Evolutionary conservation across 2,888 invertebrate species (phyloP), one percentile per base, ranked within the genome.

Genomic region (Nebria brevicollis): DNA sequence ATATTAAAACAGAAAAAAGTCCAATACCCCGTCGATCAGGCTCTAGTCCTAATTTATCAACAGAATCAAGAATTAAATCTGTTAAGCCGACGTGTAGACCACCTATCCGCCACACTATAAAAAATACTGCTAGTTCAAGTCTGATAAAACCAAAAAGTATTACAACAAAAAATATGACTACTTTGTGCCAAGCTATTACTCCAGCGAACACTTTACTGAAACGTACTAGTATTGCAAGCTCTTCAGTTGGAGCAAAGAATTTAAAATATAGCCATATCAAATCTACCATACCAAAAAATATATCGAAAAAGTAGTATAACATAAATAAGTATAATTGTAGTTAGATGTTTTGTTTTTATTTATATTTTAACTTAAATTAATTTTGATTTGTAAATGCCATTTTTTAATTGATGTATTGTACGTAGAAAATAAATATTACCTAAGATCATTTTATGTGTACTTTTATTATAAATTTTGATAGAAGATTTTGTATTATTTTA

Each of bases 41-140:
- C 13, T 83, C 83, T 26, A 83, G 83, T 83, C 83, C 83, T 10
- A 83, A 83, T 75, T 75, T 83, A 34, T 77, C 80, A 20, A 43
- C 70, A 70, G 43, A 25, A 2, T 76, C 70, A 41, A 82, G 82
- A 6, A 73, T 42, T 73, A 73, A 43, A 43, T 15, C 41, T n/a
- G 73, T 41, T 42, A 73, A 73, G 42, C 73, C 41, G 43, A 43
- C 1, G 41, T 73, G 73, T 34, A 3, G 73, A n/a, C 41, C 6
- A 73, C 41, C 73, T 6, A 1, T 41, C 7, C 2, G 73, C 73
- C n/a, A 73, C 10, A 70, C 11, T 2, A 11, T 34, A 2, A 34
- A 34, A 34, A 34, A 34, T 4, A 34, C 34, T 2, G 4, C 6
- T 25, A 70, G 70, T 25, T 70, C 70, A 70, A 20, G 25, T 20